These are phyloP conservation scores for Chionomys nivalis DNA, from an alignment of 2,113 vertebrate genomes.

Conservation along the genomic window DNA sequence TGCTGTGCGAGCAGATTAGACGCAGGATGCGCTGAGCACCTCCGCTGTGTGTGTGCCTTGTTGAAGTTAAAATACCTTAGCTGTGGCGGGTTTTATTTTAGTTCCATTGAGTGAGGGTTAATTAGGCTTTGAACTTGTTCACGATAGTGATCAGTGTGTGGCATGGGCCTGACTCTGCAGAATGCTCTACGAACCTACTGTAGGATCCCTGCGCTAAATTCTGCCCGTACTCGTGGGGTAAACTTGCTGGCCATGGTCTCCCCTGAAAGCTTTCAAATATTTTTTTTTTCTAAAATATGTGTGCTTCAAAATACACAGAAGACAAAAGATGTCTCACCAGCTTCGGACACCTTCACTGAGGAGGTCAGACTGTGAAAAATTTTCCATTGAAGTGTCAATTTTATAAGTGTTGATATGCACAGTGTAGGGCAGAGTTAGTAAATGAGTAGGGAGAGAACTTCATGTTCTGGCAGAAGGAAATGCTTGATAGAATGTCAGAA, in stretches of 20 bases:
- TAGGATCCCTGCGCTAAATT: background rate
- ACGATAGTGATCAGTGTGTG: background rate
- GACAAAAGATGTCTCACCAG: background rate
- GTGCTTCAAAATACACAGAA: background rate
- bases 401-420: background rate
- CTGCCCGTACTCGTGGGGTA: background rate
- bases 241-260: background rate
- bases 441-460: background rate
- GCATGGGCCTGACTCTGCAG: background rate
- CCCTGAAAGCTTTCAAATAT: background rate
- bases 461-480: background rate
- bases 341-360: background rate
- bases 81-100: conserved; percentile 49
- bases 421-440: background rate
- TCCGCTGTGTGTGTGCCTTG: background rate
- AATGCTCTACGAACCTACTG: background rate
- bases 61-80: conserved; percentile 29
- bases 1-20: conserved; percentile 27
- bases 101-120: conserved; percentile 34
- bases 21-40: background rate
- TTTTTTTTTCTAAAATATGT: background rate
- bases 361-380: background rate
- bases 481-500: background rate
- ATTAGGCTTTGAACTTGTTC: conserved; percentile 53
- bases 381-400: background rate